Base-by-base conservation (phyloP, 1,140 invertebrate genomes). In the Monomorium pharaonis region DNA sequence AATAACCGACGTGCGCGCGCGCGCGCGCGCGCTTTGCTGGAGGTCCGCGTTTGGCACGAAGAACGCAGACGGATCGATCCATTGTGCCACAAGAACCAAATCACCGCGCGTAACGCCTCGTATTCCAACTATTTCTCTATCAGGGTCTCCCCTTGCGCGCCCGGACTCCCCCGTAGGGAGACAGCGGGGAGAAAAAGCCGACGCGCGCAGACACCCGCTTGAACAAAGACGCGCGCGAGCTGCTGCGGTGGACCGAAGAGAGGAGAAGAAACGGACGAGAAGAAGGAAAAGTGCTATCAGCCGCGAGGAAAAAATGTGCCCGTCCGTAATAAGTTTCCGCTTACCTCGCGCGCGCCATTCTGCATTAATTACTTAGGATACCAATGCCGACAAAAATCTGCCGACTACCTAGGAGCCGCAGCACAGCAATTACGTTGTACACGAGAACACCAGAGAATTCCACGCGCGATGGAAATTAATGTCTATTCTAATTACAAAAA, bases 121-220 rank as follows among this genome's bases (percentile, higher is more conserved):
- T 90, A 90, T 91, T 91, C 86, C 86, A 77, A 85, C 81, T 86
- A 86, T 88, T 87, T 88, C 75, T 86, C 89, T 77, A 90, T 89
- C 86, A 69, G 75, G 12, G 33, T 24, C 58, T 85, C 54, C 69
- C 80, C 84, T 63, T 24, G 56, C 54, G 51, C 44, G 33, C 54
- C 54, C 44, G 33, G 62, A 47, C 75, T 62, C 62, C 75, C n/a
- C 74, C 74, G 51, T 18, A n/a, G 75, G 56, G 62, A 49, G 54
- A 49, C 49, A 42, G 10, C 72, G 37, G 49, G 49, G 69, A 27
- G 87, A 86, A 84, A 90, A 88, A 88, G 75, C 76, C 83, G 47
- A 72, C 76, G 76, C 54, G 80, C 85, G 87, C 83, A 85, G 85
- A 87, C 60, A 81, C 84, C 56, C 24, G 47, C n/a, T 58, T 24